Base-by-base conservation (phyloP, 2,888 invertebrate species). In the Nysson spinosus region DNA sequence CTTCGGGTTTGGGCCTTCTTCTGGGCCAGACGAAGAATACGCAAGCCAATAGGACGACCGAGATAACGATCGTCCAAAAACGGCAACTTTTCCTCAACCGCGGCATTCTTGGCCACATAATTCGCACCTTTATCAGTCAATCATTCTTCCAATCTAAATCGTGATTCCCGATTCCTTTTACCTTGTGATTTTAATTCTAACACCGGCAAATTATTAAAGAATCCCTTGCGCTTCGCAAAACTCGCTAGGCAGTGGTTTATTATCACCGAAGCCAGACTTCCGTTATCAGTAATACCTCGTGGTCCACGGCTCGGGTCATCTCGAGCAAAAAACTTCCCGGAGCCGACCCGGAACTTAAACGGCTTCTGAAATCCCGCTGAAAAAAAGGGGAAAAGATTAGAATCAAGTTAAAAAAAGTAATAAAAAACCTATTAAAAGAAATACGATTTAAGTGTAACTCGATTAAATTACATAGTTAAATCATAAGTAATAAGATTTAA, bases 41-140 rank as follows among this genome's bases (percentile, higher is more conserved):
- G 7, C 81, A 77, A 12, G 71, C 54, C 1, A 83, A 20, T 17
- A 81, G 40, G 14, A 77, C 43, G 6, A 75, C 70, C 9, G 72
- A 61, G 11, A 83, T 42, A 16, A 81, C 20, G 12, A 81, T 55
- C 19, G 70, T 72, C 82, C 83, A 83, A 3, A 70, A 60, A 6
- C 86, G 83, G 56, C 75, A 79, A 24, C 82, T 57, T 72, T 71
- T 84, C 63, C 78, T 80, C 39, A 84, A 71, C n/a, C n/a, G n/a
- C n/a, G n/a, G n/a, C n/a, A n/a, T n/a, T 76, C 82, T 74, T 30
- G 85, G 85, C 83, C 84, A 83, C 85, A 86, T 85, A n/a, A n/a
- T n/a, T n/a, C 67, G 39, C 71, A 61, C 37, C 55, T 40, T 14
- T 32, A 14, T 61, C 14, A 35, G 32, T 43, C 39, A 28, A 44